phyloP scores from a whole-genome alignment of 1,140 invertebrate genomes.

The Apis mellifera region Amel_HAv3.1 CM009931.2:19569501-19570000 shows the following conservation, averaged over 20 bases:
- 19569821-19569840: conserved; percentile 60
- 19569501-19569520: neutral
- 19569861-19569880: conserved; percentile 53
- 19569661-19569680: conserved; percentile 93
- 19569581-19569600: conserved; percentile 92
- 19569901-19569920: conserved; percentile 62
- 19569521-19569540: neutral
- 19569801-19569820: conserved; percentile 44
- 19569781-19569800: neutral
- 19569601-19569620: conserved; percentile 91
- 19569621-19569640: conserved; percentile 94
- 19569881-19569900: conserved; percentile 68
- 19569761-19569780: neutral
- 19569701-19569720: conserved; percentile 97
- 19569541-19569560: neutral
- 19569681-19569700: conserved; percentile 92
- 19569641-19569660: conserved; percentile 92
- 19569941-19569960: conserved; percentile 65
- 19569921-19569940: conserved; percentile 55
- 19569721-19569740: conserved; percentile 73
- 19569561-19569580: conserved; percentile 89
- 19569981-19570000: conserved; percentile 61
- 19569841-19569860: conserved; percentile 55
- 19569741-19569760: neutral
- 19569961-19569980: conserved; percentile 51